These are phyloP conservation scores for Strix aluco DNA, from an alignment of 2,113 vertebrate genomes.

Conservation along the genomic window DNA sequence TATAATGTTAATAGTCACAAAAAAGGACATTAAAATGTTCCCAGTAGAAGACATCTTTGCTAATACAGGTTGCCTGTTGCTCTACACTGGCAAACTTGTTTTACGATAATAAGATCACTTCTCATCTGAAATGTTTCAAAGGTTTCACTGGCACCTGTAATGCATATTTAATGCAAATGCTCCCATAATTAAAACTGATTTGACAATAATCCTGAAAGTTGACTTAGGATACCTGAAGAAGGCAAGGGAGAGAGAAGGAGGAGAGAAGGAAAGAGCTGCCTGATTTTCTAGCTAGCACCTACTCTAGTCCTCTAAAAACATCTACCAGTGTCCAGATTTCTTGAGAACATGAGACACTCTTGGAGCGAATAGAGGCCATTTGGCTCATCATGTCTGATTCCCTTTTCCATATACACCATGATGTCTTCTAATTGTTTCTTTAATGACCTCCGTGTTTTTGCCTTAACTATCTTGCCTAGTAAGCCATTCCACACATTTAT, in stretches of 20 bases:
- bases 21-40: background rate
- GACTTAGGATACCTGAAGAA: background rate
- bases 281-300: background rate
- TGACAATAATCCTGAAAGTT: background rate
- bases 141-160: background rate
- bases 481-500: constrained; percentile 75
- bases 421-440: constrained; percentile 68
- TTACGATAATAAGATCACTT: background rate
- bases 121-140: background rate
- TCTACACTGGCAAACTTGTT: background rate
- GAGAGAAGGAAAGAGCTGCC: background rate
- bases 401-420: constrained; percentile 46
- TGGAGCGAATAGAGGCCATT: background rate
- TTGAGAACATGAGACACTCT: background rate
- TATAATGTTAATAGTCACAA: background rate
- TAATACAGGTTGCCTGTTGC: background rate
- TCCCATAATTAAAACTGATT: background rate
- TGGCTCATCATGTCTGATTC: constrained; percentile 17
- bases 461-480: constrained; percentile 70
- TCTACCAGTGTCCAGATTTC: background rate
- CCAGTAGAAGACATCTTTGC: background rate
- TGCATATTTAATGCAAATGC: background rate
- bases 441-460: constrained; percentile 67
- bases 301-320: background rate
- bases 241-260: background rate